These are phyloP conservation scores for Triplophysa dalaica DNA, from an alignment of 2,113 vertebrate species.

Conservation along the genomic window DNA sequence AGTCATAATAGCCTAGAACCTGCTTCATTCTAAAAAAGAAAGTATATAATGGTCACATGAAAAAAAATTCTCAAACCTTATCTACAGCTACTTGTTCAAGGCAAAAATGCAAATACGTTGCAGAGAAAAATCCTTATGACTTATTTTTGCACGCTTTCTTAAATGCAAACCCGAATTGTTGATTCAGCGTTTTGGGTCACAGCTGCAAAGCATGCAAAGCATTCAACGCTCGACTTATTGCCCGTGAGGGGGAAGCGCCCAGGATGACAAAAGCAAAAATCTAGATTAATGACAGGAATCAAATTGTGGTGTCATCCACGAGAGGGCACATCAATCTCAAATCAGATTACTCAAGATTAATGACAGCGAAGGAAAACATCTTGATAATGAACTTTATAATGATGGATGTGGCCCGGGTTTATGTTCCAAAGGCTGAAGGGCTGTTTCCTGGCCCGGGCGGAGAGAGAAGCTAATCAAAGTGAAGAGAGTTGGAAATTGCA, in stretches of 20 bases:
- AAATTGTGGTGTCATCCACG: slow-evolving; percentile 73
- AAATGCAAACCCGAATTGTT: slow-evolving; percentile 25
- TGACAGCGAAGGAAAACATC: slow-evolving; percentile 80
- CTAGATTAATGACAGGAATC: slow-evolving; percentile 85
- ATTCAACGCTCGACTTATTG: slow-evolving; percentile 42
- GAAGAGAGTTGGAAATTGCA: slow-evolving; percentile 10
- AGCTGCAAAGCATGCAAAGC: slow-evolving; percentile 29
- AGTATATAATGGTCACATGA: no score
- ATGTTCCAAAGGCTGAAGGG: slow-evolving; percentile 69
- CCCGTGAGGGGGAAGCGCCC: slow-evolving; percentile 57
- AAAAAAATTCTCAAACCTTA: no score
- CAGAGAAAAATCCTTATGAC: not conserved
- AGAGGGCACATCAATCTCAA: slow-evolving; percentile 75
- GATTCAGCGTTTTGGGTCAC: slow-evolving; percentile 45
- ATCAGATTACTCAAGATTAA: slow-evolving; percentile 78
- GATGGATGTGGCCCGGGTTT: slow-evolving; percentile 80
- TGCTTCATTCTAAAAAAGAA: no score
- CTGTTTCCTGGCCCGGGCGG: slow-evolving; percentile 43
- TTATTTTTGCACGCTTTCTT: not conserved
- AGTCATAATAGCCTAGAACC: not conserved
- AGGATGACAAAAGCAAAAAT: slow-evolving; percentile 80
- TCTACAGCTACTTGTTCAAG: no score
- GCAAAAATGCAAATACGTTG: not conserved
- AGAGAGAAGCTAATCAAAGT: slow-evolving; percentile 46
- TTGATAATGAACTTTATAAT: slow-evolving; percentile 84